These are phyloP conservation scores for Brachyalestes nurse DNA, from an alignment of 2,797 vertebrate genomes.

Conservation along the genomic window DNA sequence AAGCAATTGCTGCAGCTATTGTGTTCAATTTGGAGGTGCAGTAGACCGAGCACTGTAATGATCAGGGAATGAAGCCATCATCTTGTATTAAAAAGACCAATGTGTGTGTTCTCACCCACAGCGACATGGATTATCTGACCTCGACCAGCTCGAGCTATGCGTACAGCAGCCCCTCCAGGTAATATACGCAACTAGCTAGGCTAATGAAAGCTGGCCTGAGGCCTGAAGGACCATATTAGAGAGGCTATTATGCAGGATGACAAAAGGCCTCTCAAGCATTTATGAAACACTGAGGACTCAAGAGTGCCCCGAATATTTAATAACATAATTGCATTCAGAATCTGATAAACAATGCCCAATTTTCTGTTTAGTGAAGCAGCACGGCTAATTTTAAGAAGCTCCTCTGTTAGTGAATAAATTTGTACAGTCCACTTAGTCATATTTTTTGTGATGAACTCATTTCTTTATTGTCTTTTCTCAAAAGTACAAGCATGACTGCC, in stretches of 20 bases:
- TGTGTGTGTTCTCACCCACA: constrained; percentile 48
- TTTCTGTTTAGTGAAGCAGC: not conserved
- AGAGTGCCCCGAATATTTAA: not conserved
- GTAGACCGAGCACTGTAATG: constrained; percentile 20
- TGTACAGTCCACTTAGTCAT: not conserved
- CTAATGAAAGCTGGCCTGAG: not conserved
- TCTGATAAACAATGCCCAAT: not conserved
- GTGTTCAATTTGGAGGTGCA: constrained; percentile 29
- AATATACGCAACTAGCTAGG: constrained; percentile 22
- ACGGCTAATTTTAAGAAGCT: not conserved
- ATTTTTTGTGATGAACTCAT: not conserved
- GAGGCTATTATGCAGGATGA: constrained; percentile 9
- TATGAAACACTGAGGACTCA: constrained; percentile 13
- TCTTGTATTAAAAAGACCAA: constrained; percentile 9
- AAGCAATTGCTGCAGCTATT: constrained; percentile 15
- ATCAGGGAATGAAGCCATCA: constrained; percentile 8
- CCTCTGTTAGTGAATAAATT: not conserved
- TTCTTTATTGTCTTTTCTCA: not conserved
- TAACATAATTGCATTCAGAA: not conserved
- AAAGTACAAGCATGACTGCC: constrained; percentile 40
- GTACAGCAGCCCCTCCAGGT: constrained; percentile 75
- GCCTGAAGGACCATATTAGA: not conserved
- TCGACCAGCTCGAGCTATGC: constrained; percentile 65
- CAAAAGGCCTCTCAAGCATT: constrained; percentile 15
- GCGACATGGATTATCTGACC: constrained; percentile 65